Evolutionary conservation across 2,888 invertebrate genomes (phyloP), one percentile per base, ranked within the genome.

Genomic region (Unio pictorum): DNA sequence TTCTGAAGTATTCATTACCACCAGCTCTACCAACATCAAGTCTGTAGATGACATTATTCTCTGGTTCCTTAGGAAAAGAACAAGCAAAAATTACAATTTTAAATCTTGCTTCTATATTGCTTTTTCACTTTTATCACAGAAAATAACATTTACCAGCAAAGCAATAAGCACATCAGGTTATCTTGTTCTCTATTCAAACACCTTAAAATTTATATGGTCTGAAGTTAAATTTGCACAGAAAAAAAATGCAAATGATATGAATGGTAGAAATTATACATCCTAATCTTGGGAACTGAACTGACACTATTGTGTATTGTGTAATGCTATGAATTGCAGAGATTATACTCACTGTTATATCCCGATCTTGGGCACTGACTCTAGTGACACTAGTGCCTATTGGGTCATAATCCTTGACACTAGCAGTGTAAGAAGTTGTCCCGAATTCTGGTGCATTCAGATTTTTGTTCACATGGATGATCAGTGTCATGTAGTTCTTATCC

Each of bases 371-470:
- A 23, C 65, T 69, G 30, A 88, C 80, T 7, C 74, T 63, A 7
- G 78, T 60, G 11, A 88, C 81, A 67, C 61, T 68, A 34, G 81
- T 85, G 66, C 88, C 88, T 1, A 76, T 60, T 8, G 82, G 75
- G 61, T 84, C 85, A 67, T 86, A 86, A 61, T 89, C 88, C 66
- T 83, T 81, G 63, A 86, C 80, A 7, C 45, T 65, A 3, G 80
- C 82, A 8, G 61, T 59, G 69, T 85, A 85, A 3, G 59, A 23
- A 56, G 72, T 69, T 15, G 76, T 71, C 7, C 18, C 28, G 71
- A 87, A 88, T 5, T 34, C 65, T 8, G 89, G 88, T 5, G 73
- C 68, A 57, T 79, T 67, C 54, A 81, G 71, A 74, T 89, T 89
- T 23, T 86, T 79, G 15, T 72, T 67, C 7, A 89, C 84, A 8